Conservation (phyloP, 1,140 invertebrate genomes). For the Arctopsyche grandis region DNA sequence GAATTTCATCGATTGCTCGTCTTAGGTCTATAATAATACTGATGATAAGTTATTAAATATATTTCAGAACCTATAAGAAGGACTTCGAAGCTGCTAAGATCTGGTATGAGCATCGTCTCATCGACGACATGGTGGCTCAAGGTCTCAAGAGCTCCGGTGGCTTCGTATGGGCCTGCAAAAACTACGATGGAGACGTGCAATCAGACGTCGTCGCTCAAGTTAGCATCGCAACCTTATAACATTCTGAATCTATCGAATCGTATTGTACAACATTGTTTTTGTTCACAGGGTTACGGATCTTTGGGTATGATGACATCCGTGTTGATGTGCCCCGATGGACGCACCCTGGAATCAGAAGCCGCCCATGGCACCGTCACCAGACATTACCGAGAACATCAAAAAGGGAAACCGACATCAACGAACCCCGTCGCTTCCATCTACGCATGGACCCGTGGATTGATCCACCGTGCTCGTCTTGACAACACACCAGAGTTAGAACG, state of each 20-base stretch:
- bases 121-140: slow-evolving; percentile 94
- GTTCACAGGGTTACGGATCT: slow-evolving; percentile 86
- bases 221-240: no score
- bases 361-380: slow-evolving; percentile 93
- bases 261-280: no score
- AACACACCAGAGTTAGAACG: slow-evolving; percentile 76
- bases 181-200: slow-evolving; percentile 93
- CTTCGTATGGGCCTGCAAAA: slow-evolving; percentile 94
- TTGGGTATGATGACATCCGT: slow-evolving; percentile 94
- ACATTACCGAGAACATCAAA: slow-evolving; percentile 86
- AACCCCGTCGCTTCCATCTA: slow-evolving; percentile 94
- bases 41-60: no score
- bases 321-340: slow-evolving; percentile 90
- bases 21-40: no score
- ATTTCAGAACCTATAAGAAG: slow-evolving; percentile 82
- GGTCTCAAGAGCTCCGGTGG: slow-evolving; percentile 85
- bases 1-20: no score
- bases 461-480: slow-evolving; percentile 86
- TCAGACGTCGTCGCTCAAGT: slow-evolving; percentile 84
- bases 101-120: slow-evolving; percentile 93
- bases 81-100: slow-evolving; percentile 82
- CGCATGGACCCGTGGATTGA: slow-evolving; percentile 89
- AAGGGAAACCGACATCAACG: slow-evolving; percentile 86
- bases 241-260: no score
- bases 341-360: slow-evolving; percentile 90